phyloP scores from a whole-genome alignment of 2,113 vertebrate species.

The Eupsittula cactorum region DNA sequence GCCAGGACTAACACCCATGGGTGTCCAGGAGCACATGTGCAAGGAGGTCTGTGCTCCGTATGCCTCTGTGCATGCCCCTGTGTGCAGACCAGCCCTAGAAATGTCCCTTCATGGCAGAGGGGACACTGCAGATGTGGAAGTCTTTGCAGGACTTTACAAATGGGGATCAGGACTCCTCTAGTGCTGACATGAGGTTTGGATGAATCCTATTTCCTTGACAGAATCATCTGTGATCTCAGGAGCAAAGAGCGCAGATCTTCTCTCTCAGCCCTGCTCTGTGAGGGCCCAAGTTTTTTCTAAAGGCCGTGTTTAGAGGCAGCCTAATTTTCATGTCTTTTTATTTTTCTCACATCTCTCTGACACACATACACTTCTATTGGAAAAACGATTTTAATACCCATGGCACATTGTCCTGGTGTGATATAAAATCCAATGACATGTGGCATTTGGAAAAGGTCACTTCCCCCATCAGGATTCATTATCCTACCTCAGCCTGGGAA shows the following conservation, averaged over 20 bases:
- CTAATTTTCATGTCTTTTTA: conserved; percentile 66
- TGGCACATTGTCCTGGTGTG: conserved; percentile 98
- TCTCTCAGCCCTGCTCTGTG: background rate
- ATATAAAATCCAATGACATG: conserved; percentile 99
- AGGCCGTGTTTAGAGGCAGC: background rate
- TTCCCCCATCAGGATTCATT: conserved; percentile 89
- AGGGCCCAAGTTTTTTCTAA: background rate
- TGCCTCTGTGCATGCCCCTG: rapidly evolving
- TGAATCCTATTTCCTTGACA: background rate
- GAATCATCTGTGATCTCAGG: background rate
- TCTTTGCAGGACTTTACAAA: background rate
- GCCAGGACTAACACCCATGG: rapidly evolving
- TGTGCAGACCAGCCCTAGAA: background rate
- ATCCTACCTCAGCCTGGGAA: conserved; percentile 74
- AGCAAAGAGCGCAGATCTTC: background rate
- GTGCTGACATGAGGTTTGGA: background rate
- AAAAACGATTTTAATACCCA: conserved; percentile 98
- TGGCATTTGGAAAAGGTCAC: conserved; percentile 99
- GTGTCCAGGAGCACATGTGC: background rate
- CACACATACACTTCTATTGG: conserved; percentile 84
- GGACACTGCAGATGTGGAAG: background rate
- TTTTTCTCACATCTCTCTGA: conserved; percentile 72
- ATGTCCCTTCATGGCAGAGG: background rate
- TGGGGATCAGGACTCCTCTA: background rate
- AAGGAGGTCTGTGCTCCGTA: background rate